These are phyloP conservation scores for Lapara coniferarum DNA, from an alignment of 2,888 invertebrate genomes.

Conservation along the genomic window DNA sequence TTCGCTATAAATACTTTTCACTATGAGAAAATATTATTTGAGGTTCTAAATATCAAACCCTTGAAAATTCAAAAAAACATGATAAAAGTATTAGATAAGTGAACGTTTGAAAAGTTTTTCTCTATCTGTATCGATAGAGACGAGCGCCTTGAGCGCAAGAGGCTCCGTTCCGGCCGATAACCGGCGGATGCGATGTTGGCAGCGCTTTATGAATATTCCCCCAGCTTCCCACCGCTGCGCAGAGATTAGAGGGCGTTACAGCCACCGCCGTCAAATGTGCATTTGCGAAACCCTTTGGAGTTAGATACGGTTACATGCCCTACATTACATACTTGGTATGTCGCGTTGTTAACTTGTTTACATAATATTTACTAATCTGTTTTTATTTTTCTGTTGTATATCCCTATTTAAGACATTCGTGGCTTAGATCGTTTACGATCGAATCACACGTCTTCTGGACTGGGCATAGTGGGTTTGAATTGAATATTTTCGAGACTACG, in stretches of 20 bases:
- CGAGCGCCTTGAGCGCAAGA: slow-evolving; percentile 37
- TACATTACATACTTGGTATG: background rate
- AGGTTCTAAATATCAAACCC: background rate
- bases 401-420: background rate
- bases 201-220: slow-evolving; percentile 61
- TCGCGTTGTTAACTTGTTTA: slow-evolving; percentile 8
- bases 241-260: slow-evolving; percentile 57
- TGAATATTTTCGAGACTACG: background rate
- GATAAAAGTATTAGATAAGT: slow-evolving; percentile 20
- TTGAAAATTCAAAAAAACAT: slow-evolving; percentile 2
- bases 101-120: slow-evolving; percentile 25
- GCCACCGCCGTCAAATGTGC: slow-evolving; percentile 35
- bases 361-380: slow-evolving; percentile 2
- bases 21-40: background rate
- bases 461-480: background rate
- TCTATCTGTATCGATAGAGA: slow-evolving; percentile 32
- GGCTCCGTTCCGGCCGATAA: slow-evolving; percentile 58
- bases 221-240: slow-evolving; percentile 48
- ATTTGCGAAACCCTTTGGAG: slow-evolving; percentile 26
- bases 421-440: background rate
- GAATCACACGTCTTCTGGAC: background rate
- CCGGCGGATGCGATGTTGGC: slow-evolving; percentile 52
- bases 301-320: slow-evolving; percentile 20
- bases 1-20: background rate
- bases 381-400: background rate